phyloP scores from a whole-genome alignment of 2,888 invertebrate species.

The Eueremaeus valkanovi region DNA sequence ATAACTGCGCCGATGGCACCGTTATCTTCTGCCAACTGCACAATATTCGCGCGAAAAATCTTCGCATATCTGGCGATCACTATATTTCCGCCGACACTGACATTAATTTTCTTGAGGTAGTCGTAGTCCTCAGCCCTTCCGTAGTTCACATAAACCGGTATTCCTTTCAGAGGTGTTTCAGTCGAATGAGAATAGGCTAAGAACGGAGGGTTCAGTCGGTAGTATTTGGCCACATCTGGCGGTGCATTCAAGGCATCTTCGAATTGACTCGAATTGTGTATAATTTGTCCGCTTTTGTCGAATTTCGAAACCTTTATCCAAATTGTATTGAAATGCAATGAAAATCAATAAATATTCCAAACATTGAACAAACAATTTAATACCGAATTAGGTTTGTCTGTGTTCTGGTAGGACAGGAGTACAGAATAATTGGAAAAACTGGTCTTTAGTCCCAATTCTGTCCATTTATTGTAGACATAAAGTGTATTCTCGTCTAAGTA shows the following conservation, averaged over 20 bases:
- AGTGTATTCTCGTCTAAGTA: slow-evolving; percentile 19
- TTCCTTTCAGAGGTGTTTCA: slow-evolving; percentile 45
- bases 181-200: slow-evolving; percentile 6
- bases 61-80: slow-evolving; percentile 57
- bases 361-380: background rate
- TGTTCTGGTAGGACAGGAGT: slow-evolving; percentile 37
- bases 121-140: slow-evolving; percentile 54
- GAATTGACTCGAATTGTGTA: background rate
- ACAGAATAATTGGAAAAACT: slow-evolving; percentile 35
- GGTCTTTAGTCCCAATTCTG: slow-evolving; percentile 22
- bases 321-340: background rate
- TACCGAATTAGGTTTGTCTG: slow-evolving; percentile 20
- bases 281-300: background rate
- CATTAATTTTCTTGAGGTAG: slow-evolving; percentile 48
- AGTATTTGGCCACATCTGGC: slow-evolving; percentile 1
- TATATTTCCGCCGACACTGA: slow-evolving; percentile 53
- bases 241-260: slow-evolving; percentile 6
- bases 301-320: background rate
- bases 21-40: slow-evolving; percentile 48
- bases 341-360: background rate
- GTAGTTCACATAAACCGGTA: slow-evolving; percentile 54
- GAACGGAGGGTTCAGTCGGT: slow-evolving; percentile 1
- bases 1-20: slow-evolving; percentile 46
- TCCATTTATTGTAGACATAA: slow-evolving; percentile 29
- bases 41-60: slow-evolving; percentile 40